Base-by-base conservation (phyloP, 2,113 vertebrate genomes). In the Laticauda laticaudata region DNA sequence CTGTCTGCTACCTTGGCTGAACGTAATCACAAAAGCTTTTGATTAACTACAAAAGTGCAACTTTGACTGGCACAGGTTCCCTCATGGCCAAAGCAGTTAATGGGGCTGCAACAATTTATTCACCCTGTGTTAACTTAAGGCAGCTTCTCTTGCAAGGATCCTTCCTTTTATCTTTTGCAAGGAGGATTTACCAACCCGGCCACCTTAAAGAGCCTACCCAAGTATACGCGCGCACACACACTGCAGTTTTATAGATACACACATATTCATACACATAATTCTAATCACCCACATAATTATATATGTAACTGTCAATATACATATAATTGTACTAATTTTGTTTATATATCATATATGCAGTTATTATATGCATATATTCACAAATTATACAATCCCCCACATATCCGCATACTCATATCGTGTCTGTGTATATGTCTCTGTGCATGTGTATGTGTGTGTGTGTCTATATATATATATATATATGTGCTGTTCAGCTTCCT, bases 31-130 rank as follows among this genome's bases (percentile, higher is more conserved):
- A 0, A 20, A 34, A 3, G n/a, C n/a, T 75, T 75, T 75, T 8
- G 18, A 34, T 34, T 15, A 34, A 75, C 14, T 2, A n/a, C 6
- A 8, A 34, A 39, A 20, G 14, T 75, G n/a, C n/a, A 39, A n/a
- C 69, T 7, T 8, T 34, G n/a, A 34, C 14, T 75, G 0, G 2
- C 29, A 0, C 2, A 75, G 14, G 2, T 20, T 14, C 69, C n/a
- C 34, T 39, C 69, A 3, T 0, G n/a, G 69, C 69, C n/a, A 18
- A 34, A 75, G 2, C 69, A 75, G n/a, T 18, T 18, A 34, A 15
- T 0, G 11, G 64, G 12, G 12, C 64, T n/a, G 29, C 64, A n/a
- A 69, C 29, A n/a, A 69, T 12, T 64, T 64, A 26, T 29, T 14
- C 11, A 0, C 61, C 26, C 61, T 29, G 26, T 0, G 4, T 26